phyloP scores from a whole-genome alignment of 2,888 invertebrate species.

The Scrobipalpa costella region DNA sequence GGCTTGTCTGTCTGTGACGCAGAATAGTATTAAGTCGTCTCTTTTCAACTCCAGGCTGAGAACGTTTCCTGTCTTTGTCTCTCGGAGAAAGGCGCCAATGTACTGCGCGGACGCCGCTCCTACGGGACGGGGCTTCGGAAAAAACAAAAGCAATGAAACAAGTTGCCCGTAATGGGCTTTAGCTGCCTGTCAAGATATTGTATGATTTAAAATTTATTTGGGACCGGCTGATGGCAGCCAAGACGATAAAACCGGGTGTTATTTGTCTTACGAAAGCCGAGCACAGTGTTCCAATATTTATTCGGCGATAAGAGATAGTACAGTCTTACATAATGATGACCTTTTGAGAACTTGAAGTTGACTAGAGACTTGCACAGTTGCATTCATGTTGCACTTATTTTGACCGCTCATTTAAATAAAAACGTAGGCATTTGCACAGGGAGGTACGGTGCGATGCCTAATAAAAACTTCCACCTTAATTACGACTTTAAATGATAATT shows the following conservation, averaged over 20 bases:
- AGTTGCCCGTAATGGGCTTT: slow-evolving; percentile 62
- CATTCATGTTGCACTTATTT: not conserved
- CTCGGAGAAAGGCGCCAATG: slow-evolving; percentile 76
- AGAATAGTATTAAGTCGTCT: slow-evolving; percentile 69
- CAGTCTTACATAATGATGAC: slow-evolving; percentile 26
- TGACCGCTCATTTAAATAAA: not conserved
- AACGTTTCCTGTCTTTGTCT: slow-evolving; percentile 50
- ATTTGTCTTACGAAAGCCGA: slow-evolving; percentile 28
- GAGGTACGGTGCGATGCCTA: no score
- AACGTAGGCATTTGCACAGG: not conserved
- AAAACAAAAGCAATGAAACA: slow-evolving; percentile 77
- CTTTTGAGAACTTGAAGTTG: slow-evolving; percentile 11
- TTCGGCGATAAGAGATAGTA: slow-evolving; percentile 24
- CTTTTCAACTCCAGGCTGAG: slow-evolving; percentile 44
- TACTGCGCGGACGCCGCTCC: slow-evolving; percentile 74
- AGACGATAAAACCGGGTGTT: slow-evolving; percentile 38
- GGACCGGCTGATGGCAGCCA: slow-evolving; percentile 45
- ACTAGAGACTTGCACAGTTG: not conserved
- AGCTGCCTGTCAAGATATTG: slow-evolving; percentile 69
- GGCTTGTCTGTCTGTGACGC: slow-evolving; percentile 63
- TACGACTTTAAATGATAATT: no score
- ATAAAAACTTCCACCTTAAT: no score
- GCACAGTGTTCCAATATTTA: slow-evolving; percentile 35
- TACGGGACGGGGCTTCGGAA: slow-evolving; percentile 65
- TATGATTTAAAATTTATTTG: slow-evolving; percentile 63